Evolutionary conservation across 2,113 vertebrate species (phyloP).

Genomic region (cattle (Bos taurus)): DNA sequence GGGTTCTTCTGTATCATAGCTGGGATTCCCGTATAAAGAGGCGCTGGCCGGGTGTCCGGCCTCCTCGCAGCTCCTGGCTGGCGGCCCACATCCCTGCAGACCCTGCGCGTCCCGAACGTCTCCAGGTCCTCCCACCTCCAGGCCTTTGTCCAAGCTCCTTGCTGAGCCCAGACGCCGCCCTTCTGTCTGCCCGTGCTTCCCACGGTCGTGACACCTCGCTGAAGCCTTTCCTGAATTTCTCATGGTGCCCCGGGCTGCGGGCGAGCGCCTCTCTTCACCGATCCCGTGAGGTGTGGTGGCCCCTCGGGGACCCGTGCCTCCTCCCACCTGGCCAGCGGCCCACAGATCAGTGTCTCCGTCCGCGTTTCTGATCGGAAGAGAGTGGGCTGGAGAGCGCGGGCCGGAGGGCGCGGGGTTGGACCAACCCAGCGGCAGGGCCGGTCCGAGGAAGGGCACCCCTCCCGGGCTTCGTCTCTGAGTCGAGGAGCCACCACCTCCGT

Average conservation of each 20-base stretch:
- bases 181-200: background rate
- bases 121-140: rapidly evolving
- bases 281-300: rapidly evolving
- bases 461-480: rapidly evolving
- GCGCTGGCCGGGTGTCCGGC: rapidly evolving
- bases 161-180: background rate
- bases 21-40: background rate
- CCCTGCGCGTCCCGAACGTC: rapidly evolving
- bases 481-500: no score
- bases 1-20: background rate
- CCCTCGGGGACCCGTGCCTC: background rate
- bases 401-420: no score
- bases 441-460: background rate
- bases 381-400: background rate
- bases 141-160: background rate
- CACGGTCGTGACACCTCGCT: rapidly evolving
- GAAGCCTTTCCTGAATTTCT: background rate
- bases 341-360: background rate
- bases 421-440: rapidly evolving
- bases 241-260: rapidly evolving
- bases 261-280: background rate
- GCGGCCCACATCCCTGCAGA: rapidly evolving
- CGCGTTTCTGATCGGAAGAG: background rate
- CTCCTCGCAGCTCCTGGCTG: rapidly evolving
- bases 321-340: background rate